Evolutionary conservation across 1,140 invertebrate species (phyloP).

Genomic region (Mylabris phalerata): DNA sequence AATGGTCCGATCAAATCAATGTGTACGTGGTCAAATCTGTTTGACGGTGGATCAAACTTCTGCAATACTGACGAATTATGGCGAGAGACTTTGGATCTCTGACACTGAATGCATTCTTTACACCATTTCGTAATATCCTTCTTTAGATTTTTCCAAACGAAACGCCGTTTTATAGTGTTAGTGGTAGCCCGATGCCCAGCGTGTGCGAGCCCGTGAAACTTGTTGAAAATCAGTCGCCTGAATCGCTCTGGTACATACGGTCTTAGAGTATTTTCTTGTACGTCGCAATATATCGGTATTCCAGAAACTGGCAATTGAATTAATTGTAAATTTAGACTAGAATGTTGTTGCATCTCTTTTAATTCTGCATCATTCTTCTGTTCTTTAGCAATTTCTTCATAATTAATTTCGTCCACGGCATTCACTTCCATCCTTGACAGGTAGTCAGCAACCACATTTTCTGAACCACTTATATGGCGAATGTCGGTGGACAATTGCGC

Average conservation of each 20-base stretch:
- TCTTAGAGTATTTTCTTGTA: neutral
- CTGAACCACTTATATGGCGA: slow-evolving; percentile 31
- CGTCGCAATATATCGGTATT: neutral
- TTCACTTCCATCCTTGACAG: slow-evolving; percentile 31
- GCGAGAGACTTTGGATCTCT: neutral
- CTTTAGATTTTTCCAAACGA: neutral
- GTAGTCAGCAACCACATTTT: slow-evolving; percentile 34
- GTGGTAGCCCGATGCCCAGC: neutral
- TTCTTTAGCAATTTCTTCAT: neutral
- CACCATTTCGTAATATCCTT: neutral
- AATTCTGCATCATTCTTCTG: slow-evolving; percentile 17
- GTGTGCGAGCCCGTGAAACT: neutral
- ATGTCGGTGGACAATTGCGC: slow-evolving; percentile 38
- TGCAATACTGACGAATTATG: slow-evolving; percentile 14
- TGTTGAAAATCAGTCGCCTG: neutral
- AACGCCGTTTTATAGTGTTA: neutral
- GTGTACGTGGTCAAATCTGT: slow-evolving; percentile 28
- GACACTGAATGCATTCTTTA: neutral
- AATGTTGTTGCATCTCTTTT: neutral
- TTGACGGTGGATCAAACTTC: slow-evolving; percentile 18
- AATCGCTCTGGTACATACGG: neutral
- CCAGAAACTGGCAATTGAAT: neutral
- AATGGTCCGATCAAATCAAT: slow-evolving; percentile 36
- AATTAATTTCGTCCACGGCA: slow-evolving; percentile 31
- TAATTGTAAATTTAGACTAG: neutral